phyloP scores from a whole-genome alignment of 1,140 invertebrate species.

The Nasonia vitripennis region DNA sequence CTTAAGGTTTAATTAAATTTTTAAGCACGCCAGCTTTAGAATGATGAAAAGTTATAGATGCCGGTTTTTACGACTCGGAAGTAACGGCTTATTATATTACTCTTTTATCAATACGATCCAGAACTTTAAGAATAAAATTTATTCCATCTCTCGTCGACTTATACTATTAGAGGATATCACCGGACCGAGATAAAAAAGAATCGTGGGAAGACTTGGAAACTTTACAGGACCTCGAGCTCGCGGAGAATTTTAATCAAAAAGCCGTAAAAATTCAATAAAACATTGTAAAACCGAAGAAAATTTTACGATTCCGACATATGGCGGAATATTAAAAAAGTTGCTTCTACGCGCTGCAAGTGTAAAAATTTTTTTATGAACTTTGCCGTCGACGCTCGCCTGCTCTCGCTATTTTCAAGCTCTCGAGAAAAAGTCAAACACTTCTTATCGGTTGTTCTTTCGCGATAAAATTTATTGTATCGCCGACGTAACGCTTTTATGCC shows the following conservation, averaged over 20 bases:
- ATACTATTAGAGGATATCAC: neutral
- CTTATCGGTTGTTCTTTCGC: constrained; percentile 43
- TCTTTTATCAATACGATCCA: neutral
- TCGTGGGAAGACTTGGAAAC: neutral
- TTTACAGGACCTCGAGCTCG: neutral
- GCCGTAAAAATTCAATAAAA: constrained; percentile 9
- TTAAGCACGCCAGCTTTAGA: neutral
- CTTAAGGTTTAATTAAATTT: constrained; percentile 1
- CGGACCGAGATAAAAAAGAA: neutral
- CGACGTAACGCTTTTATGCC: constrained; percentile 29
- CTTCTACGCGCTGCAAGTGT: neutral
- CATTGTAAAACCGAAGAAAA: neutral
- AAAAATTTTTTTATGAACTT: constrained; percentile 33
- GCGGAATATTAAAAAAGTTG: constrained; percentile 36
- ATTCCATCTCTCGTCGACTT: neutral
- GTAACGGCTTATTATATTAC: neutral
- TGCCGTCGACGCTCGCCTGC: neutral
- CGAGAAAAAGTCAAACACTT: constrained; percentile 25
- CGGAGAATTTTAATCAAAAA: constrained; percentile 24
- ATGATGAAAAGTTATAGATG: neutral
- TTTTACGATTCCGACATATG: constrained; percentile 20
- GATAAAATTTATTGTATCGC: constrained; percentile 46
- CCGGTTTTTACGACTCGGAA: neutral
- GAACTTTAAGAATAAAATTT: neutral
- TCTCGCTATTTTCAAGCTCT: constrained; percentile 7